phyloP scores from a whole-genome alignment of 2,797 vertebrate genomes.

The Morus bassanus region DNA sequence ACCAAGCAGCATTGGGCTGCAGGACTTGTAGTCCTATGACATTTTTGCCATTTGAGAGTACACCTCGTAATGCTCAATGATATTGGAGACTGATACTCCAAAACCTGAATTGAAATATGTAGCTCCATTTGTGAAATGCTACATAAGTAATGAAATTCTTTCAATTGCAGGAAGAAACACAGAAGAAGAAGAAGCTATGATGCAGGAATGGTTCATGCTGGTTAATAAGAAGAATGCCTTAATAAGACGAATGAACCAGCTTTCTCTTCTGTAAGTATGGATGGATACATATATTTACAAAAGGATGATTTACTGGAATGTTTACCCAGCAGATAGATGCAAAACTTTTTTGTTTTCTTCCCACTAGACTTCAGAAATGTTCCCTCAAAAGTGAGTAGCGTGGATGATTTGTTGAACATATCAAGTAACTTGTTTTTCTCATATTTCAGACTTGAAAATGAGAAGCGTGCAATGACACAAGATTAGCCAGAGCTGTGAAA shows the following conservation, averaged over 20 bases:
- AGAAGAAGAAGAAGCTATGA: conserved; percentile 97
- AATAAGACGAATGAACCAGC: conserved; percentile 97
- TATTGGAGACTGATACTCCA: neutral
- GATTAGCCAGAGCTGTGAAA: conserved; percentile 11
- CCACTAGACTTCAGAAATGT: neutral
- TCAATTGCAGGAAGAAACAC: conserved; percentile 88
- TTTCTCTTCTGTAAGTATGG: conserved; percentile 92
- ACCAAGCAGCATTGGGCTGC: neutral
- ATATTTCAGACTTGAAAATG: conserved; percentile 21
- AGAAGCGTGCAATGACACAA: neutral
- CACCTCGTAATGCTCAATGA: neutral
- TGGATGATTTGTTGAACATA: neutral
- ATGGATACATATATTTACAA: neutral
- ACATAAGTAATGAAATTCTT: neutral
- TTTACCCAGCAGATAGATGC: neutral
- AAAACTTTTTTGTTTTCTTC: neutral
- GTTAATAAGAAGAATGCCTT: conserved; percentile 99
- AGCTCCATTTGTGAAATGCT: neutral
- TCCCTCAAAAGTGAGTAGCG: neutral
- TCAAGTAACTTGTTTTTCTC: neutral
- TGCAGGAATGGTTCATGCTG: conserved; percentile 99
- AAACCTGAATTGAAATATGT: neutral
- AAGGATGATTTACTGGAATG: neutral
- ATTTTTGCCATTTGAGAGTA: conserved; percentile 11
- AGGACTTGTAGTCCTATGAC: neutral